These are phyloP conservation scores for Cataglyphis albicans DNA, from an alignment of 2,888 invertebrate genomes.

Conservation along the genomic window DNA sequence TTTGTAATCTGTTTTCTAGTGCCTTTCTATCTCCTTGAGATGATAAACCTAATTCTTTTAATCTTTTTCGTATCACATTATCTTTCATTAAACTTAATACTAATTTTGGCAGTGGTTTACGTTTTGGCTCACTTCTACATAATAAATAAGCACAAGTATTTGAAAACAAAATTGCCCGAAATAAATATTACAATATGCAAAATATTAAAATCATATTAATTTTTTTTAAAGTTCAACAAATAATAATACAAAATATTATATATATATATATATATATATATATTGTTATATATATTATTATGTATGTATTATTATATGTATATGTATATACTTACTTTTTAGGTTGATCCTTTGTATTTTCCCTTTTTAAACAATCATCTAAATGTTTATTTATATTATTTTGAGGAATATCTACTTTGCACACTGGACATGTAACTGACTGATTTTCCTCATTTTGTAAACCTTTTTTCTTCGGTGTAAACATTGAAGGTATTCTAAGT, in stretches of 20 bases:
- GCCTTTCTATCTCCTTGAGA: constrained; percentile 85
- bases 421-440: constrained; percentile 86
- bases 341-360: constrained; percentile 58
- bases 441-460: constrained; percentile 58
- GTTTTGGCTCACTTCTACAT: constrained; percentile 76
- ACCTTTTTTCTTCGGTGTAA: constrained; percentile 77
- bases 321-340: constrained; percentile 62
- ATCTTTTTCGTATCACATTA: constrained; percentile 84
- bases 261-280: background rate
- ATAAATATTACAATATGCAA: constrained; percentile 10
- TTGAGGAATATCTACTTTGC: constrained; percentile 85
- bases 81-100: constrained; percentile 87
- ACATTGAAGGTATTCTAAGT: constrained; percentile 73
- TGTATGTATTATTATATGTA: background rate
- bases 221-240: constrained; percentile 10
- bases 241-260: constrained; percentile 4
- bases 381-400: constrained; percentile 86
- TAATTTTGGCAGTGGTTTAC: constrained; percentile 86
- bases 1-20: constrained; percentile 83
- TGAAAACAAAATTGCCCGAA: background rate
- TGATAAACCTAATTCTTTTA: constrained; percentile 86
- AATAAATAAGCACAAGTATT: constrained; percentile 16
- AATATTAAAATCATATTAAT: background rate
- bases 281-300: too few species aligned
- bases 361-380: constrained; percentile 86